Conservation (phyloP, 2,113 vertebrate species). For the Corythornis vintsioides region DNA sequence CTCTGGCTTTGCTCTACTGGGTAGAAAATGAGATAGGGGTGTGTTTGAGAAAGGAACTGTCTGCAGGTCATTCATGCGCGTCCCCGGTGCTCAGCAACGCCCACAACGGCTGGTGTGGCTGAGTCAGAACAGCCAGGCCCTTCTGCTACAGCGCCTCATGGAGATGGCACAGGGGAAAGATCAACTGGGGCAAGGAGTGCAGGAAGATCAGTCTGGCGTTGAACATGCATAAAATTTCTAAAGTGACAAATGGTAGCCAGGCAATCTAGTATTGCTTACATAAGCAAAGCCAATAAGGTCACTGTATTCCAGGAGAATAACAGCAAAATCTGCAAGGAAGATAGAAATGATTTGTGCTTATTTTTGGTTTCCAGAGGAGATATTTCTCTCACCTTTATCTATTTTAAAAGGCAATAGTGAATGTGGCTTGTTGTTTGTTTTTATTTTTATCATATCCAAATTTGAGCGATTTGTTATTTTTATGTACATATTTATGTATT, state of each 20-base stretch:
- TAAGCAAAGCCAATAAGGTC: slow-evolving; percentile 43
- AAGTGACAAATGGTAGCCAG: background rate
- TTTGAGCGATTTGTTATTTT: background rate
- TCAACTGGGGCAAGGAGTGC: background rate
- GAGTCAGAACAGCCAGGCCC: background rate
- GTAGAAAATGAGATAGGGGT: background rate
- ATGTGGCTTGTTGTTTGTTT: background rate
- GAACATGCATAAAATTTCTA: background rate
- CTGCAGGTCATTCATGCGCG: fast-evolving
- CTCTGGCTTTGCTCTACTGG: background rate
- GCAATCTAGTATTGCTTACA: background rate
- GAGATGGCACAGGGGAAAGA: background rate
- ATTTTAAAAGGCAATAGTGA: slow-evolving; percentile 26
- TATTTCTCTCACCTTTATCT: slow-evolving; percentile 39
- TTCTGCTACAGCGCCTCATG: background rate
- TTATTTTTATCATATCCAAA: background rate
- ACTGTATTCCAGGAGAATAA: slow-evolving; percentile 53
- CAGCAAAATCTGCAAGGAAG: slow-evolving; percentile 57
- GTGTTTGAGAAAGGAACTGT: background rate
- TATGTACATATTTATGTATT: background rate
- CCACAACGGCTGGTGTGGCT: fast-evolving
- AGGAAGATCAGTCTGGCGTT: background rate
- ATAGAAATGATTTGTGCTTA: background rate
- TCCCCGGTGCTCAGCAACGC: background rate
- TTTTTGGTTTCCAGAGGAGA: slow-evolving; percentile 11